Percentiles rank a stretch among this genome's conserved stretches.
phyloP scores from a whole-genome alignment of 30 jellyfish, hydroid and myxozoan species.

The Nemopilema nomurai region DNA sequence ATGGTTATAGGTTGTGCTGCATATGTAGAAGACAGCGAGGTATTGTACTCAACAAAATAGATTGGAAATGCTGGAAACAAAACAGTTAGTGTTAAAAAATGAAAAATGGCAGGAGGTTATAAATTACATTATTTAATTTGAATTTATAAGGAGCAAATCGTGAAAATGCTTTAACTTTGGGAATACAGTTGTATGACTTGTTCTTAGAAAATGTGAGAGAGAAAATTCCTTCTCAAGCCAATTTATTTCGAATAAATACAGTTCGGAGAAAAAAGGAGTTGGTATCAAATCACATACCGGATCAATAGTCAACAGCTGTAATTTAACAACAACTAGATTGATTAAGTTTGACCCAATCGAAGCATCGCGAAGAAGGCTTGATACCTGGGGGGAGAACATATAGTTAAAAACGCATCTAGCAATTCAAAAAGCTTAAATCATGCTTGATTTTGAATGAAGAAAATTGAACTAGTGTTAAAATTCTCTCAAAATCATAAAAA shows the following conservation, averaged over 20 bases:
- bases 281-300: conserved; percentile 54
- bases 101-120: too few species aligned
- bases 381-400: conserved; percentile 53
- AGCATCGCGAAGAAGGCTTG: conserved; percentile 85
- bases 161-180: too few species aligned
- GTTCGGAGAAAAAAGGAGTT: neutral
- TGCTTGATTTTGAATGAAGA: neutral
- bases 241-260: neutral
- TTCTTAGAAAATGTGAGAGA: neutral
- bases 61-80: too few species aligned
- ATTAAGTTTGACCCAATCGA: conserved; percentile 87
- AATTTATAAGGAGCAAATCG: too few species aligned
- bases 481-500: too few species aligned
- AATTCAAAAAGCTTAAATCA: too few species aligned
- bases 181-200: neutral
- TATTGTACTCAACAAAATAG: too few species aligned
- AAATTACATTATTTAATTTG: too few species aligned
- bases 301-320: conserved; percentile 85
- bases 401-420: neutral
- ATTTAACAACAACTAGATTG: conserved; percentile 75
- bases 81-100: too few species aligned
- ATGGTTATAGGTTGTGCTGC: too few species aligned
- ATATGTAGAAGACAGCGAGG: too few species aligned
- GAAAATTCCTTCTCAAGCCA: neutral
- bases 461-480: neutral